Percentiles rank a stretch among this genome's conserved stretches.
Conservation (phyloP, 2,797 vertebrate species). For the Salarias fasciatus region DNA sequence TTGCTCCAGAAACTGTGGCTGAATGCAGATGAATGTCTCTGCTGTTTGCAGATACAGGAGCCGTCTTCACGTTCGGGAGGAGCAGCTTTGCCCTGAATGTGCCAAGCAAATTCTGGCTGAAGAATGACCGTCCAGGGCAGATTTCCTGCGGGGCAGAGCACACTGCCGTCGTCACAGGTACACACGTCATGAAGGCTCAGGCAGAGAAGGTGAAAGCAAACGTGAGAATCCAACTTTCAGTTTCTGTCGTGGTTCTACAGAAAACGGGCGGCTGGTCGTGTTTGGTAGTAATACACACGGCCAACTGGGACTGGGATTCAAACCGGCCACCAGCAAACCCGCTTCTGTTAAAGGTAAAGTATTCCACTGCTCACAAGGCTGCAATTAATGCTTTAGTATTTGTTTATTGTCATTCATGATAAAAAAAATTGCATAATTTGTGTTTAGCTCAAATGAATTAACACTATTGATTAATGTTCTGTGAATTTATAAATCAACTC, state of each 20-base stretch:
- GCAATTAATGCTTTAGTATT: too few relatives aligned
- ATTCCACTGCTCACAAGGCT: too few relatives aligned
- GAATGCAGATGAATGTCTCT: not conserved
- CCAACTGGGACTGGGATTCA: slow-evolving; percentile 88
- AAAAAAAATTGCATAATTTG: too few relatives aligned
- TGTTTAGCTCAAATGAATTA: too few relatives aligned
- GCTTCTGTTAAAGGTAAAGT: slow-evolving; percentile 89
- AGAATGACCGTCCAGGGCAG: slow-evolving; percentile 84
- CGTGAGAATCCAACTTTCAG: not conserved
- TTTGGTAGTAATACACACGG: slow-evolving; percentile 90
- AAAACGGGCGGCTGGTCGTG: slow-evolving; percentile 88
- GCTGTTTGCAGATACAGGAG: slow-evolving; percentile 85
- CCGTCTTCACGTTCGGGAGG: slow-evolving; percentile 91
- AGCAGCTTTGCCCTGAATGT: slow-evolving; percentile 87
- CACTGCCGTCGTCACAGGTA: slow-evolving; percentile 89
- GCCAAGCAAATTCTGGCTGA: slow-evolving; percentile 91
- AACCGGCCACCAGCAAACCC: slow-evolving; percentile 83
- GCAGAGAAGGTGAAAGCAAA: too few relatives aligned
- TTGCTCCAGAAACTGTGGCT: too few relatives aligned
- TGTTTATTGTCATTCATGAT: too few relatives aligned
- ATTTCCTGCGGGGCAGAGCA: slow-evolving; percentile 91
- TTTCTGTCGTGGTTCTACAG: slow-evolving; percentile 66
- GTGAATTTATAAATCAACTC: not conserved
- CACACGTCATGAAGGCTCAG: not conserved
- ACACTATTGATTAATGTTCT: not conserved